Evolutionary conservation across 2,888 invertebrate genomes (phyloP), one percentile per base, ranked within the genome.

Genomic region (Andrena bicolor): DNA sequence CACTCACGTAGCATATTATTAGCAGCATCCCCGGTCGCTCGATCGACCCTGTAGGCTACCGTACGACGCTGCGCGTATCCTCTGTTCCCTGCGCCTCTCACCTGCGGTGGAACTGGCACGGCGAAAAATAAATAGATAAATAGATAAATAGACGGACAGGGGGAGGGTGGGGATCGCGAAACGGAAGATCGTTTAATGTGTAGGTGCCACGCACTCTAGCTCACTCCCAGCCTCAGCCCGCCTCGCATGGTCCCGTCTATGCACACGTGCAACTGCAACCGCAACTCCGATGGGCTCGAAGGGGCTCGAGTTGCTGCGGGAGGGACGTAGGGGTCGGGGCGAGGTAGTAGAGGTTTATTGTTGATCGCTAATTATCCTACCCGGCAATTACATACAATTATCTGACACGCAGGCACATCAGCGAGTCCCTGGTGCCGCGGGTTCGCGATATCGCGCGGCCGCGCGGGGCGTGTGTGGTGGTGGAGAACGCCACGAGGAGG

Each of bases 281-380:
- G 48, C 71, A 60, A 65, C 74, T 10, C 74, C 30, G 48, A 58
- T 32, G 58, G 49, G 64, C 65, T 41, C 32, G 32, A 68, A 61
- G 64, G 77, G 41, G 7, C 10, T 23, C 65, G 74, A 41, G 41
- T 41, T 41, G 30, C 16, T n/a, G 78, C 26, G 66, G 63, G 26
- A 58, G 51, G 58, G 73, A 75, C 77, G 71, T 16, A 68, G 76
- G 81, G 75, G 80, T 65, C 75, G 68, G 73, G 63, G 83, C 56
- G 83, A 70, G 75, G 84, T 71, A 83, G 86, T 63, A 81, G 88
- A 86, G 85, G 89, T 90, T 91, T 92, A 93, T 93, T 93, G 93
- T 93, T 91, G 92, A 92, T 93, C 91, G 91, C 93, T 93, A 93
- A 93, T 93, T 93, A 93, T 92, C 91, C 90, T 88, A 87, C 88